phyloP scores from a whole-genome alignment of 1,140 invertebrate genomes.

The Pararge aegeria region DNA sequence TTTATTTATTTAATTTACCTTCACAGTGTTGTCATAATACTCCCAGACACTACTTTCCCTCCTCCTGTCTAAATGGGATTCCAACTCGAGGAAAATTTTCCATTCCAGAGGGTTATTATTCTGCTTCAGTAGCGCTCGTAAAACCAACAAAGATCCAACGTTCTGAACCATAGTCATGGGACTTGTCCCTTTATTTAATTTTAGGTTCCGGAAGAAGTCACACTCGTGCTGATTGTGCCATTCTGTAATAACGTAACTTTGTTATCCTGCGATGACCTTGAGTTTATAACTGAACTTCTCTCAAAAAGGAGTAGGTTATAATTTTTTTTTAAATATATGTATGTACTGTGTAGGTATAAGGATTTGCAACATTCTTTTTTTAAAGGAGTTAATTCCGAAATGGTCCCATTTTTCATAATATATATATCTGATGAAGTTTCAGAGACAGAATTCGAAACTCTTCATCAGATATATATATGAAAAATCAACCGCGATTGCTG shows the following conservation, averaged over 20 bases:
- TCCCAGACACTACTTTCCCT: constrained; percentile 78
- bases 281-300: too few species aligned
- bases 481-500: too few species aligned
- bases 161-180: constrained; percentile 63
- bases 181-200: constrained; percentile 50
- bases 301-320: too few species aligned
- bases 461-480: too few species aligned
- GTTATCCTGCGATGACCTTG: too few species aligned
- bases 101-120: constrained; percentile 71
- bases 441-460: too few species aligned
- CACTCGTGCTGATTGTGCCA: constrained; percentile 80
- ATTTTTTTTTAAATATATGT: too few species aligned
- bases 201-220: constrained; percentile 66
- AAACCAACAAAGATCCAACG: constrained; percentile 74
- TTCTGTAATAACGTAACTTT: constrained; percentile 43
- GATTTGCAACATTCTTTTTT: too few species aligned
- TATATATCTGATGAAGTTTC: too few species aligned
- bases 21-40: constrained; percentile 76
- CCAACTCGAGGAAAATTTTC: constrained; percentile 78
- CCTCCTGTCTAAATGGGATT: constrained; percentile 80
- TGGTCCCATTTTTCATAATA: too few species aligned
- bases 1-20: constrained; percentile 74
- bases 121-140: constrained; percentile 79
- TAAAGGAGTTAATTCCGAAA: too few species aligned
- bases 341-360: too few species aligned